Base-by-base conservation (phyloP, 2,888 invertebrate species). In the Xylota segnis region DNA sequence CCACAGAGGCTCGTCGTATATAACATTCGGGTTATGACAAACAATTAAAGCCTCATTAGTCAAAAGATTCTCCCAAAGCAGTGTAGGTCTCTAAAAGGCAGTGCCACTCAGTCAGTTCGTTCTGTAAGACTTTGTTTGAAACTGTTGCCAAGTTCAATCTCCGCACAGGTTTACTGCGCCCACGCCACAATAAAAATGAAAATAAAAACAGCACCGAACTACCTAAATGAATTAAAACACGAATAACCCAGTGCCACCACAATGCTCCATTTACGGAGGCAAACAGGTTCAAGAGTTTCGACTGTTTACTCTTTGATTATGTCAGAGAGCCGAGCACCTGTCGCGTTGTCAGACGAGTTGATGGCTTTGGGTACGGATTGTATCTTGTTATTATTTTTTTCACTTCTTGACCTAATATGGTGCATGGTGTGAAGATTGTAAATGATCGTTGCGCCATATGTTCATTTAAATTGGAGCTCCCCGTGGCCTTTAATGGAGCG, bases 251-350 rank as follows among this genome's bases (percentile, higher is more conserved):
- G n/a, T 50, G 52, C 23, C 23, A 66, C 18, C 37, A 16, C 16
- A 40, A 16, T 40, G 66, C 43, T 32, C 54, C 70, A 45, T 56
- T 70, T 56, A 70, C 29, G 56, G 70, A 10, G 18, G 45, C 43
- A 70, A 70, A 56, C 56, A 58, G 18, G 56, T 70, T 68, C 40
- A 16, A 29, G 12, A 47, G 29, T 56, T 43, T n/a, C 10, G n/a
- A 43, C 27, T 66, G 50, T 52, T 52, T n/a, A 40, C 40, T 54
- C 27, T 40, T 27, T 54, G 16, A 40, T 68, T 52, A 68, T 54
- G 66, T 54, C 54, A 68, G 66, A 54, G 12, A 65, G 47, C 65
- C 40, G 12, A 65, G 47, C 65, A 54, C 66, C 37, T 68, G 52
- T 4, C 14, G 16, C 32, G 10, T 9, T n/a, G 47, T 47, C 34